These are phyloP conservation scores for Oedothorax gibbosus DNA, from an alignment of 1,140 invertebrate genomes.

Conservation along the genomic window DNA sequence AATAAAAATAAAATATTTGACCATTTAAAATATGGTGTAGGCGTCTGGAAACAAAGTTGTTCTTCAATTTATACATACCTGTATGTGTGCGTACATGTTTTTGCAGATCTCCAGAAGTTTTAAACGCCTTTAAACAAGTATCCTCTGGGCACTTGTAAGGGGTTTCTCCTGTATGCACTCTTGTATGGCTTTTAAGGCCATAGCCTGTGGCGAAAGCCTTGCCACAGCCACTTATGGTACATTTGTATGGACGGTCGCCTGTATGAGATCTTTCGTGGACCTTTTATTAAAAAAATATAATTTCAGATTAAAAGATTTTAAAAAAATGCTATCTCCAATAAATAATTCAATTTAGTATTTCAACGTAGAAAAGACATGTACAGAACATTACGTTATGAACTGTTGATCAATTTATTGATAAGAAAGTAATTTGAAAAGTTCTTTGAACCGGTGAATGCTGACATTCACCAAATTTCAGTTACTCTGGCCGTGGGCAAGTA, in stretches of 20 bases:
- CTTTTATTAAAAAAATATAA: slow-evolving; percentile 67
- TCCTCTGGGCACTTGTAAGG: slow-evolving; percentile 75
- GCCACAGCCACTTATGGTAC: slow-evolving; percentile 71
- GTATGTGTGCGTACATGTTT: slow-evolving; percentile 80
- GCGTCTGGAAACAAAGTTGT: neutral
- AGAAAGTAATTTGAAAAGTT: too few species aligned
- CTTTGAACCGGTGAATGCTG: too few species aligned
- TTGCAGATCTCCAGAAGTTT: slow-evolving; percentile 78
- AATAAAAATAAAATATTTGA: neutral
- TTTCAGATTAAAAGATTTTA: neutral
- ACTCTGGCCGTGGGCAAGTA: too few species aligned
- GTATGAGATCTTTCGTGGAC: slow-evolving; percentile 72
- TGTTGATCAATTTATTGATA: too few species aligned
- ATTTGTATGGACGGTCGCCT: slow-evolving; percentile 66
- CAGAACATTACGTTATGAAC: too few species aligned
- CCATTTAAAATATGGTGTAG: neutral
- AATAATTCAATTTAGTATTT: too few species aligned
- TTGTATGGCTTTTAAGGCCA: slow-evolving; percentile 76
- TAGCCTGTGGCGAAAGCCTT: slow-evolving; percentile 79
- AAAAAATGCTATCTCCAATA: too few species aligned
- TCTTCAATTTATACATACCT: slow-evolving; percentile 67
- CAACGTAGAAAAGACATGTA: too few species aligned
- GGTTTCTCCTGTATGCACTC: slow-evolving; percentile 79
- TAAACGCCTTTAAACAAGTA: slow-evolving; percentile 75
- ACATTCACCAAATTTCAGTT: too few species aligned